Evolutionary conservation across 2,797 vertebrate species (phyloP).

Genomic region (Falco cherrug): DNA sequence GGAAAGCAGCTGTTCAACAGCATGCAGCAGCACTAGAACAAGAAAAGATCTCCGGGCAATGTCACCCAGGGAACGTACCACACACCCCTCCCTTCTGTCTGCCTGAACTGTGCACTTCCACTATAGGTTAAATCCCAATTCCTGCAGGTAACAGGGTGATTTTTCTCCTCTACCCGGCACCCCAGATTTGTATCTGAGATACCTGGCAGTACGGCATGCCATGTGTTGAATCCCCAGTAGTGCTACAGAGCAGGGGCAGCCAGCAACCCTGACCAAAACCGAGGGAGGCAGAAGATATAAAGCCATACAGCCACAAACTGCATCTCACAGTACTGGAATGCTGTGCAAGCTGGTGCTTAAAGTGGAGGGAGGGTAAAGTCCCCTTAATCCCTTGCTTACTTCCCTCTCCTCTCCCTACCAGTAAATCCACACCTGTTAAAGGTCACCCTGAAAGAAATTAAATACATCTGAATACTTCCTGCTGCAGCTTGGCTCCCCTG

Average conservation of each 20-base stretch:
- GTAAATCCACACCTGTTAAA: constrained; percentile 73
- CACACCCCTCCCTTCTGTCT: background rate
- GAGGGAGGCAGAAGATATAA: background rate
- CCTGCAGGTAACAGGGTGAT: background rate
- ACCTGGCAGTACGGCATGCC: background rate
- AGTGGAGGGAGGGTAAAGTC: constrained; percentile 55
- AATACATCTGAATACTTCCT: constrained; percentile 32
- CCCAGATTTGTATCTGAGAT: background rate
- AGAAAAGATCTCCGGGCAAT: constrained; percentile 37
- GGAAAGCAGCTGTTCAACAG: constrained; percentile 47
- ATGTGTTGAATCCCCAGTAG: background rate
- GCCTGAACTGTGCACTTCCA: background rate
- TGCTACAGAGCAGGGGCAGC: background rate
- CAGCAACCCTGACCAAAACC: background rate
- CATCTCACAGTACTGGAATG: constrained; percentile 22
- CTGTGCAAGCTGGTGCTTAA: constrained; percentile 64
- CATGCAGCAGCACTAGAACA: background rate
- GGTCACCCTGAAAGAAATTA: constrained; percentile 71
- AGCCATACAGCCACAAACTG: background rate
- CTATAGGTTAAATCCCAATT: background rate
- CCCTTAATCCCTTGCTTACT: constrained; percentile 61
- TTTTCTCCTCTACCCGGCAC: fast-evolving
- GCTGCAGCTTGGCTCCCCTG: background rate
- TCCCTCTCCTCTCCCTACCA: constrained; percentile 43
- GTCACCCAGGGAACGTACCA: background rate